These are phyloP conservation scores for Gibbula magus DNA, from an alignment of 2,888 invertebrate species.

Conservation along the genomic window DNA sequence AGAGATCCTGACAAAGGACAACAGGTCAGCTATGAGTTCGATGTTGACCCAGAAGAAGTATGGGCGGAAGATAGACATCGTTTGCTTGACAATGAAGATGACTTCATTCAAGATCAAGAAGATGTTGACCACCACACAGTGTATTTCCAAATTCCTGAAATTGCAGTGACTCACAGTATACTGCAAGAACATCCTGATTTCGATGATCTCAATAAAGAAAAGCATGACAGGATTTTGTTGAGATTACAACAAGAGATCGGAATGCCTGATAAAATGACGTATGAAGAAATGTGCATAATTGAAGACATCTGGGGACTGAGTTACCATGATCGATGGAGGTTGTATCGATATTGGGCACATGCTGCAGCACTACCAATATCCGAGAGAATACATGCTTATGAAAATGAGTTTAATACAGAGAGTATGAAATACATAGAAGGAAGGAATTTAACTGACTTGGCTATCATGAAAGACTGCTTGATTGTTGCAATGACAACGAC, in stretches of 20 bases:
- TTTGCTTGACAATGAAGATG: not conserved
- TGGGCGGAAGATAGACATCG: not conserved
- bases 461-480: constrained; percentile 32
- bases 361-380: not conserved
- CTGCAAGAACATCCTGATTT: no score
- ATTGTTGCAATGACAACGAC: constrained; percentile 52
- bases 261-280: constrained; percentile 20
- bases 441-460: constrained; percentile 18
- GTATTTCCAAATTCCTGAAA: not conserved
- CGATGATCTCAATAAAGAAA: no score
- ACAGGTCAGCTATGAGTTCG: not conserved
- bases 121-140: not conserved
- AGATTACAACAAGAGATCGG: not conserved
- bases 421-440: constrained; percentile 4
- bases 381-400: not conserved
- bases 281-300: constrained; percentile 17
- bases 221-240: no score
- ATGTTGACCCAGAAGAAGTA: not conserved
- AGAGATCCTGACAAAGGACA: not conserved
- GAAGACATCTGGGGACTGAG: constrained; percentile 52
- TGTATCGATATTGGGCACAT: constrained; percentile 68
- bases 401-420: not conserved
- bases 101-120: not conserved
- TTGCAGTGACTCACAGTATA: not conserved
- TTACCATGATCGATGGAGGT: constrained; percentile 70